Percentiles rank a stretch among this genome's conserved stretches.
Evolutionary conservation across 2,888 invertebrate species (phyloP).

Genomic region (Lochmaea capreae): DNA sequence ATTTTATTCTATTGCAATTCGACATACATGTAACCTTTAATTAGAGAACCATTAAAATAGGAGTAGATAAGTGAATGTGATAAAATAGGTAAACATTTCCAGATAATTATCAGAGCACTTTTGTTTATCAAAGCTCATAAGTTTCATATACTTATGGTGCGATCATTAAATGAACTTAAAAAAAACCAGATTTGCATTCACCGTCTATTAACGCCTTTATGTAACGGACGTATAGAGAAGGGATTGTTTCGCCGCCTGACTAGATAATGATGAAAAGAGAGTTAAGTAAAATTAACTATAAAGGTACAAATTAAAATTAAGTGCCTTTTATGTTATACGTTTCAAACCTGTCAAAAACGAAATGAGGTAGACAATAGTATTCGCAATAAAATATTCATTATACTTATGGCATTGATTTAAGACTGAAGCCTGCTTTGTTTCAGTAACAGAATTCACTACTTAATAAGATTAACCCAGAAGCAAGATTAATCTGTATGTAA

Average conservation of each 20-base stretch:
- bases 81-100: not conserved
- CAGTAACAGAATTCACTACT: too few relatives aligned
- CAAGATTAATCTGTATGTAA: too few relatives aligned
- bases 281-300: not conserved
- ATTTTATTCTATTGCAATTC: not conserved
- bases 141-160: not conserved
- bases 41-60: not conserved
- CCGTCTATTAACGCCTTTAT: not conserved
- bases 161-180: not conserved
- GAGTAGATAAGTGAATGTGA: not conserved
- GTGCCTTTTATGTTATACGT: not conserved
- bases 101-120: constrained; percentile 1
- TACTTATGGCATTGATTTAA: too few relatives aligned
- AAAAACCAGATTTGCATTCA: not conserved
- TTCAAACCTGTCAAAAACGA: not conserved
- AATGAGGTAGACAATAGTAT: too few relatives aligned
- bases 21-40: not conserved
- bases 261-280: not conserved
- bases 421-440: too few relatives aligned
- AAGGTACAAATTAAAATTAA: not conserved
- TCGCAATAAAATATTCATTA: too few relatives aligned
- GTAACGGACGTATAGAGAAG: not conserved
- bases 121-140: not conserved
- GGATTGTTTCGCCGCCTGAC: not conserved
- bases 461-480: too few relatives aligned